Evolutionary conservation across 1,140 invertebrate genomes (phyloP), one percentile per base, ranked within the genome.

Genomic region (Zaprionus ornatus): DNA sequence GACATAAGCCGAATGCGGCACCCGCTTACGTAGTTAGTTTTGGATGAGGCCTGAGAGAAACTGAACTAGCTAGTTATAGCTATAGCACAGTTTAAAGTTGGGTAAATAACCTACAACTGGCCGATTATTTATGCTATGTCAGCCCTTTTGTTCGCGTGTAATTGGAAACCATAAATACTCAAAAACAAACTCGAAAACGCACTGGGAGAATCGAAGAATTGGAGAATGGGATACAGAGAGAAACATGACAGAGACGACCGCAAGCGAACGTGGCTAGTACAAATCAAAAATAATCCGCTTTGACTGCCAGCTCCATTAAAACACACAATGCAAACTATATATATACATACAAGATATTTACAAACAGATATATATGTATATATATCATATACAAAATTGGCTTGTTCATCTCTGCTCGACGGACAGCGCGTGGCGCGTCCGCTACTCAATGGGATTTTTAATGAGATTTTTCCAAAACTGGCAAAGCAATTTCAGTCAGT

Each of bases 131-230:
- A 23, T 61, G 56, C 62, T 59, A 27, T 21, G 29, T 52, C 6
- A 52, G 62, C 52, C 60, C 57, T 70, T 29, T 70, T 42, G 15
- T 66, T 13, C 21, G 23, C 35, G 13, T 62, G 85, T 90, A 90
- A 90, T 86, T 90, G 85, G 79, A 90, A 80, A 70, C 86, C 82
- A 90, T 90, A 90, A 90, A 90, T 90, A 84, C 67, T 19, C 74
- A 59, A 63, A 69, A 55, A 68, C 52, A 37, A 74, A 74, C 68
- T 54, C 9, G n/a, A 65, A 57, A 74, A 17, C n/a, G 6, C 7
- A 17, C 17, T 17, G 40, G 29, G 9, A 17, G 40, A 17, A 45
- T 17, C 29, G 29, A 32, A 32, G 29, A 32, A 27, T 27, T 27
- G 9, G 40, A 9, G 40, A 42, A 42, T n/a, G 15, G 4, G 37